These are phyloP conservation scores for Nothocercus julius DNA, from an alignment of 2,113 vertebrate species.

Conservation along the genomic window DNA sequence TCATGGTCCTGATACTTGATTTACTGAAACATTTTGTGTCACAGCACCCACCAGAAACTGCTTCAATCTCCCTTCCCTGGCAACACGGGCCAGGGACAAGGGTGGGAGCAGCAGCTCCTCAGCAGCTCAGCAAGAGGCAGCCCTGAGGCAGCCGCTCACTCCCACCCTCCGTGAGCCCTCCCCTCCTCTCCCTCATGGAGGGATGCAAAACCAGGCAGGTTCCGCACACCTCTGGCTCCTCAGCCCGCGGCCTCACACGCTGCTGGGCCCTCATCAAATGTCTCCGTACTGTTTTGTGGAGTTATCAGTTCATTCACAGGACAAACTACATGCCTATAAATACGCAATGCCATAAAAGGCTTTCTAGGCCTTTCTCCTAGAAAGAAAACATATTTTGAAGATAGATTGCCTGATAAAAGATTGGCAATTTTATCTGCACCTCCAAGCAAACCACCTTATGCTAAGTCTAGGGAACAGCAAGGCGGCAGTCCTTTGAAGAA, in stretches of 20 bases:
- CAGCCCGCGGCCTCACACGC: background rate
- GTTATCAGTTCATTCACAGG: background rate
- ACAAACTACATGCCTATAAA: background rate
- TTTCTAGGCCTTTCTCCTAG: constrained; percentile 12
- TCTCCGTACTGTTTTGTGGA: background rate
- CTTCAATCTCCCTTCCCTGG: background rate
- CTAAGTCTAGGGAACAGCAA: background rate
- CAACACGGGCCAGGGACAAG: background rate
- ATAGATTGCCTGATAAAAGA: background rate
- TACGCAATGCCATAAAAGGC: constrained; percentile 9
- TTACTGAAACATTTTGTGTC: background rate
- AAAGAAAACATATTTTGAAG: constrained; percentile 17
- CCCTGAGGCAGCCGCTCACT: accelerated
- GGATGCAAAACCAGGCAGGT: background rate
- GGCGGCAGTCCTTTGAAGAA: background rate
- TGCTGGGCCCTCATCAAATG: background rate
- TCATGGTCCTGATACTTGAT: background rate
- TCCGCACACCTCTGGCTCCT: background rate
- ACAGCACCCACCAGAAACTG: background rate
- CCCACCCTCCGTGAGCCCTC: background rate
- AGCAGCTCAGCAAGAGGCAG: background rate
- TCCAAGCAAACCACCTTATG: background rate
- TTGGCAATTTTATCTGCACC: background rate
- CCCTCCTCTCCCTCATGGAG: background rate
- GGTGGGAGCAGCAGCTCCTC: background rate